Base-by-base conservation (phyloP, 2,113 vertebrate species). In the Peromyscus polionotus region DNA sequence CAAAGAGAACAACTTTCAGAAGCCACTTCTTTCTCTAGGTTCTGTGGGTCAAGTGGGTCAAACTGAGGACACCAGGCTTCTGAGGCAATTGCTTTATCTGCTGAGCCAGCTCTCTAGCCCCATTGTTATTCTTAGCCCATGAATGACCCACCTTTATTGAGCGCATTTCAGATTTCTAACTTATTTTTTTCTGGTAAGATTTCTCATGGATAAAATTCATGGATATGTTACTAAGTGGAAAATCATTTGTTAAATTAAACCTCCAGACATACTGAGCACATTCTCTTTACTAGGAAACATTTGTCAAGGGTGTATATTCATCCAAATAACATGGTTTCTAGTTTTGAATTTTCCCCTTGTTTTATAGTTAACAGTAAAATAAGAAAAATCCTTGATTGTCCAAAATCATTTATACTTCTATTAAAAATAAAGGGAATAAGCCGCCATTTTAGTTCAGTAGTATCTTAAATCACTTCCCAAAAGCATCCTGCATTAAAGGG, bases 401-500 rank as follows among this genome's bases (percentile, higher is more conserved):
- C 11, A 45, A 57, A 76, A 5, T 51, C 87, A 75, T 89, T 67
- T 83, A 59, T 63, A 54, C 1, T 91, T 77, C 90, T 70, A 68
- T 70, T 88, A 89, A 57, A 83, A 57, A 94, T 1, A 3, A 72
- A 93, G 2, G 3, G 26, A 76, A 17, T 48, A 77, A 81, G 57
- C 63, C 90, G 3, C 14, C n/a, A 73, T 63, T 81, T 90, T 48
- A 42, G 7, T 59, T 91, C 8, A 91, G 33, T 89, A 17, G 0
- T 81, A 85, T 57, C 70, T 84, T n/a, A 22, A 91, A 80, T 91
- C 91, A 28, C 7, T 89, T 75, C 83, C 11, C 31, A 76, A 93
- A 94, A 68, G 9, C 12, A 76, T 14, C 80, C 2, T 45, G 3
- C 1, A 54, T 92, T 61, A 67, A 91, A 95, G 59, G 3, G 51